phyloP scores from a whole-genome alignment of 2,113 vertebrate species.

The Poicephalus gulielmi region DNA sequence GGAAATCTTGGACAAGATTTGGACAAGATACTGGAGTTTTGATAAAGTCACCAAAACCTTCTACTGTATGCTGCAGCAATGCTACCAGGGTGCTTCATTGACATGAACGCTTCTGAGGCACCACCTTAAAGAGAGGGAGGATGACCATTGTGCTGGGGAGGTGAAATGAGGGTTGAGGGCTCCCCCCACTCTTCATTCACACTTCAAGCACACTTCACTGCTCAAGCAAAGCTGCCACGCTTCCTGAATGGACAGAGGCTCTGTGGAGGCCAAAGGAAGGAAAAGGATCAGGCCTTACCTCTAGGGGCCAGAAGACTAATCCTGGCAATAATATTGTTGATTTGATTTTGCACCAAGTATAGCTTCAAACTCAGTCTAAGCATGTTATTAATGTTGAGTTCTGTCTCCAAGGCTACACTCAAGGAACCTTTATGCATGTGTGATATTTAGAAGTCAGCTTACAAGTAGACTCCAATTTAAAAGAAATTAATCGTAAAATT shows the following conservation, averaged over 20 bases:
- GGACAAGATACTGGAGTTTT: neutral
- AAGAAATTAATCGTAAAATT: neutral
- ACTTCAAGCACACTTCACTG: neutral
- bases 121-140: neutral
- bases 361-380: neutral
- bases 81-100: neutral
- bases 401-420: neutral
- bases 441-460: neutral
- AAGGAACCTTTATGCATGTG: neutral
- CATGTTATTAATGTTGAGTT: neutral
- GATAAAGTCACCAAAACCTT: neutral
- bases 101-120: neutral
- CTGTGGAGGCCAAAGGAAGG: neutral
- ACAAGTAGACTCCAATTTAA: neutral
- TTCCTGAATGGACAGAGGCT: neutral
- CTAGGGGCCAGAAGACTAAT: neutral
- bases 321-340: neutral
- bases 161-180: neutral
- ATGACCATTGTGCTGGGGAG: neutral
- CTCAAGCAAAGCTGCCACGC: fast-evolving
- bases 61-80: neutral
- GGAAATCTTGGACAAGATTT: neutral
- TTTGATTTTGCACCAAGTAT: neutral
- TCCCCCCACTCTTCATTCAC: neutral
- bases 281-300: neutral